These are phyloP conservation scores for Eulemur rubriventer DNA, from an alignment of 2,797 vertebrate species.

Conservation along the genomic window DNA sequence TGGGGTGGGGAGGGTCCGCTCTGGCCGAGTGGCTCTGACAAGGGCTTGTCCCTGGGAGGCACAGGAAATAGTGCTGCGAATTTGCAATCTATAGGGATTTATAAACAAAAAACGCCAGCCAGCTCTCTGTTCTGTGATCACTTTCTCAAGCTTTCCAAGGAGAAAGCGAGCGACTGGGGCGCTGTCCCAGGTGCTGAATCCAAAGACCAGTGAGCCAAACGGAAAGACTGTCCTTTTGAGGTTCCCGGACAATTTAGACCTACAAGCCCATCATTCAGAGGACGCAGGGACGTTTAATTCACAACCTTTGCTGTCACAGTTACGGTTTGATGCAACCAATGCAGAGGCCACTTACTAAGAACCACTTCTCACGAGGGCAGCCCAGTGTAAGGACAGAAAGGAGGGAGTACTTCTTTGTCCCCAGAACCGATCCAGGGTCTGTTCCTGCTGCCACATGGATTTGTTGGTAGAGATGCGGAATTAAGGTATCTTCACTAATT, in stretches of 20 bases:
- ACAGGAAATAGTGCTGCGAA: accelerated
- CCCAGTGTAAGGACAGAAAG: too few species aligned
- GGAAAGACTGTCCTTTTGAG: background rate
- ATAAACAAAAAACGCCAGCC: accelerated
- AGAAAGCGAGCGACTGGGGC: accelerated
- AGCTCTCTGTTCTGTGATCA: accelerated
- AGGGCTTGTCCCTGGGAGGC: background rate
- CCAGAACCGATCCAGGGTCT: background rate
- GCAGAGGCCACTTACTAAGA: background rate
- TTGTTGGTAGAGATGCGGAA: background rate
- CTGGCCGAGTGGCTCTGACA: background rate
- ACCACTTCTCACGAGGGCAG: background rate
- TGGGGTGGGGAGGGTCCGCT: background rate
- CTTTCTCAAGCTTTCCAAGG: background rate
- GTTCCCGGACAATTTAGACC: background rate
- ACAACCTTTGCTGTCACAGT: background rate
- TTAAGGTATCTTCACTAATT: background rate
- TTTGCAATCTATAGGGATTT: background rate
- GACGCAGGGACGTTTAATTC: background rate
- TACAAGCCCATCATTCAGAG: background rate
- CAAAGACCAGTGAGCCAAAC: accelerated
- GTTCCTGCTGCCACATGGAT: background rate
- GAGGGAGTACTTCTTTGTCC: background rate
- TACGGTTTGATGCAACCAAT: background rate
- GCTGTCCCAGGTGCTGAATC: conserved; percentile 44